Evolutionary conservation across 2,797 vertebrate species (phyloP).

Genomic region (Crax fasciolata): DNA sequence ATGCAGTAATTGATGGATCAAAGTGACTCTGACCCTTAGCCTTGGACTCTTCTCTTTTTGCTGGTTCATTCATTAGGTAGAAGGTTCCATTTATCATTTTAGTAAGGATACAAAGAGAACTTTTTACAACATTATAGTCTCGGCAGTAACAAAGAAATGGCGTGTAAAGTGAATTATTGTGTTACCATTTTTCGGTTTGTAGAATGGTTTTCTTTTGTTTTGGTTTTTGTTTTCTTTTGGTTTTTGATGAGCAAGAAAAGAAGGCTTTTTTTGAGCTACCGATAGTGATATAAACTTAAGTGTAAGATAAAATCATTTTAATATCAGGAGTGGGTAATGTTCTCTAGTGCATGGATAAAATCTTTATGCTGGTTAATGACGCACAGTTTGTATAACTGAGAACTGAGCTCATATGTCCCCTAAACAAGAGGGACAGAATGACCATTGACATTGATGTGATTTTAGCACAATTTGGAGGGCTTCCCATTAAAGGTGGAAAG

Average conservation of each 20-base stretch:
- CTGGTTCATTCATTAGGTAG: conserved; percentile 52
- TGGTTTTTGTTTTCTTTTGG: neutral
- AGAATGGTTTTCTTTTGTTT: neutral
- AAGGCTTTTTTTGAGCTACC: neutral
- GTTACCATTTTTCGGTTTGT: neutral
- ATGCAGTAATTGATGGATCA: conserved; percentile 73
- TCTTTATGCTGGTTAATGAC: neutral
- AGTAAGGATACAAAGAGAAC: conserved; percentile 35
- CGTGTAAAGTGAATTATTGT: conserved; percentile 23
- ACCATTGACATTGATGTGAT: neutral
- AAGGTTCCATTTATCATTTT: conserved; percentile 71
- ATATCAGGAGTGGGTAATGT: neutral
- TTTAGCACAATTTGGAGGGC: neutral
- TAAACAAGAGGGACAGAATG: neutral
- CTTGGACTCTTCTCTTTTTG: conserved; percentile 43
- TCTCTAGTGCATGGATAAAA: neutral
- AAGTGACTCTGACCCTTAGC: conserved; percentile 63
- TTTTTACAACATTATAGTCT: conserved; percentile 16
- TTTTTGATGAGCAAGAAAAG: neutral
- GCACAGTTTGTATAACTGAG: neutral
- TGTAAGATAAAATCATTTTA: neutral
- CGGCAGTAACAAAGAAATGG: neutral
- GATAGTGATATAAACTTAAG: neutral
- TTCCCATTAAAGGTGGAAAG: neutral
- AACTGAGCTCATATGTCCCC: neutral